These are phyloP conservation scores for Sebastes vulpes DNA, from an alignment of 2,797 vertebrate species.

Conservation along the genomic window DNA sequence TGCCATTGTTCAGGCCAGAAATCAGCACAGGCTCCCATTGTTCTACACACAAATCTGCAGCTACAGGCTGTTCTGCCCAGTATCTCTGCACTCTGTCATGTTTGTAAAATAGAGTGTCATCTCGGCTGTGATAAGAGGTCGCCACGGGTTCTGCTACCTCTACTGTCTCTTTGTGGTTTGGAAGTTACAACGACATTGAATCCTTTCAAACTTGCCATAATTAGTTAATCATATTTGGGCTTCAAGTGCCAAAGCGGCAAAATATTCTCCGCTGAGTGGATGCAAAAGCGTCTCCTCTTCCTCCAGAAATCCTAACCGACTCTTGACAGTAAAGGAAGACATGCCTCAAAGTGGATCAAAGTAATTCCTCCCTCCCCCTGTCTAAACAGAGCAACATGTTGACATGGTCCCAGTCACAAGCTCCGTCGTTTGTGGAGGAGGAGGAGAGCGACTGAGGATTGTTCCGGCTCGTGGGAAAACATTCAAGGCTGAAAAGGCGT, in stretches of 20 bases:
- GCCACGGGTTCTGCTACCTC: constrained; percentile 4
- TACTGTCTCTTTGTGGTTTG: constrained; percentile 9
- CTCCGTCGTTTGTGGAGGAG: constrained; percentile 53
- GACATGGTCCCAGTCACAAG: constrained; percentile 67
- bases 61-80: constrained; percentile 58
- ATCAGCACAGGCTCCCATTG: constrained; percentile 78
- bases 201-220: constrained; percentile 22
- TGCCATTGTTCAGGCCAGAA: constrained; percentile 82
- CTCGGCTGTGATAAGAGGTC: constrained; percentile 30
- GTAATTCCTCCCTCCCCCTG: constrained; percentile 33
- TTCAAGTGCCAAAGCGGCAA: neutral
- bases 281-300: constrained; percentile 13
- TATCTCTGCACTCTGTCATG: constrained; percentile 68
- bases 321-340: constrained; percentile 66
- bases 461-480: constrained; percentile 64
- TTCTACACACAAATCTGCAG: constrained; percentile 68
- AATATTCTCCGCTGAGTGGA: neutral
- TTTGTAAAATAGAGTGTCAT: constrained; percentile 65
- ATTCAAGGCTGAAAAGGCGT: constrained; percentile 50
- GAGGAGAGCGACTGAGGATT: constrained; percentile 53
- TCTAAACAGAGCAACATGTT: constrained; percentile 64
- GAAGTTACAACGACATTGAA: neutral
- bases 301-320: constrained; percentile 15
- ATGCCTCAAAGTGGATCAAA: constrained; percentile 74
- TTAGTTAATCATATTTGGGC: constrained; percentile 4